Percentiles rank a stretch among this genome's conserved stretches.
phyloP scores from a whole-genome alignment of 2,113 vertebrate species.

The Cryptomyrus ogoouensis region DNA sequence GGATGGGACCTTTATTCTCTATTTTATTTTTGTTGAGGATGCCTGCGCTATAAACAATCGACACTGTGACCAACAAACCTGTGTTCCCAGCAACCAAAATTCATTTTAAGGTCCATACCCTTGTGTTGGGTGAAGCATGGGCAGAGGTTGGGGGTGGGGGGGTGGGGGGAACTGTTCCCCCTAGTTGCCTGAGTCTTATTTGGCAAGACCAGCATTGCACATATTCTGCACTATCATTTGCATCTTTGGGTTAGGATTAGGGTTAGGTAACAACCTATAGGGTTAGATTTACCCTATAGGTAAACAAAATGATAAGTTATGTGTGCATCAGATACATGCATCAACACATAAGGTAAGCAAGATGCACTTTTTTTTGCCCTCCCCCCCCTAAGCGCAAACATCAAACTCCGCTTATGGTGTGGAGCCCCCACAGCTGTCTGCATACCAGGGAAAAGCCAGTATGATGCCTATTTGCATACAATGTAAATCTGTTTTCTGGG shows the following conservation, averaged over 20 bases:
- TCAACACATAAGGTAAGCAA: background rate
- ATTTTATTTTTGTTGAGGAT: background rate
- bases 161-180: too few relatives aligned
- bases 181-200: background rate
- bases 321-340: background rate
- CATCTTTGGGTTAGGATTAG: too few relatives aligned
- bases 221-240: too few relatives aligned
- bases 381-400: background rate
- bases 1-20: background rate
- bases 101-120: background rate
- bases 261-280: too few relatives aligned
- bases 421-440: background rate
- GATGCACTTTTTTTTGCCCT: background rate
- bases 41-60: background rate
- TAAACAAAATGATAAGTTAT: background rate
- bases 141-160: background rate
- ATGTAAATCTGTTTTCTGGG: background rate
- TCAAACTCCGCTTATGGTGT: background rate
- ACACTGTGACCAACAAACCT: background rate
- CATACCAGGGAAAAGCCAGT: background rate
- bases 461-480: background rate
- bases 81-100: background rate
- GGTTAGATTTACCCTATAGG: background rate
- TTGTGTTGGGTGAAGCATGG: background rate
- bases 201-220: background rate